phyloP scores from a whole-genome alignment of 2,113 vertebrate species.

The Paradoxurus hermaphroditus region DNA sequence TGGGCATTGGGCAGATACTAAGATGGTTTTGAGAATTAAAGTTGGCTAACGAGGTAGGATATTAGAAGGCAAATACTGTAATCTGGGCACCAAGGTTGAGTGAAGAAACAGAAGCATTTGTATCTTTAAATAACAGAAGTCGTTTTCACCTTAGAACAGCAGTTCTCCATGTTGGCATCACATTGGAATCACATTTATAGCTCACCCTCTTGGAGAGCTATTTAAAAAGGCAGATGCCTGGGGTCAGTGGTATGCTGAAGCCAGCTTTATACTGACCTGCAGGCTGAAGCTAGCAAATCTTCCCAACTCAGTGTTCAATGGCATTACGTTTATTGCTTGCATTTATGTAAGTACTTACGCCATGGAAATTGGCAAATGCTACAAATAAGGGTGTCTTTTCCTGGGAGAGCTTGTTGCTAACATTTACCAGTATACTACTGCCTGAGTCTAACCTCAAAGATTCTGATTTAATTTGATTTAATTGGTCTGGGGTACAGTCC shows the following conservation, averaged over 20 bases:
- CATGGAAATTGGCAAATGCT: neutral
- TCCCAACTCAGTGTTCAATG: neutral
- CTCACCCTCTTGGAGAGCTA: neutral
- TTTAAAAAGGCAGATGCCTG: neutral
- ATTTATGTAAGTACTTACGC: neutral
- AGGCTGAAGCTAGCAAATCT: neutral
- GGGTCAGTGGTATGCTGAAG: neutral
- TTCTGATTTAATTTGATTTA: neutral
- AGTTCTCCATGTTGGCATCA: neutral
- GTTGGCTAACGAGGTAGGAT: neutral
- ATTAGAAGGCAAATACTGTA: neutral
- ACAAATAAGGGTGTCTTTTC: neutral
- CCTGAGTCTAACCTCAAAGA: neutral
- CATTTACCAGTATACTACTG: neutral
- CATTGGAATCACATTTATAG: neutral
- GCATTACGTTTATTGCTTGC: neutral
- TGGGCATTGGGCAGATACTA: neutral
- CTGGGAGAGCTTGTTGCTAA: neutral
- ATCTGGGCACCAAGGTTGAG: neutral
- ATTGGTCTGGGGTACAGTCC: neutral
- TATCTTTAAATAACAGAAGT: neutral
- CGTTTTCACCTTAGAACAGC: neutral
- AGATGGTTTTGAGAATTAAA: neutral
- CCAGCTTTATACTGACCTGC: neutral
- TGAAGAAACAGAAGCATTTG: neutral